Evolutionary conservation across 2,888 invertebrate species (phyloP).

Genomic region (Drosophila buzzatii): DNA sequence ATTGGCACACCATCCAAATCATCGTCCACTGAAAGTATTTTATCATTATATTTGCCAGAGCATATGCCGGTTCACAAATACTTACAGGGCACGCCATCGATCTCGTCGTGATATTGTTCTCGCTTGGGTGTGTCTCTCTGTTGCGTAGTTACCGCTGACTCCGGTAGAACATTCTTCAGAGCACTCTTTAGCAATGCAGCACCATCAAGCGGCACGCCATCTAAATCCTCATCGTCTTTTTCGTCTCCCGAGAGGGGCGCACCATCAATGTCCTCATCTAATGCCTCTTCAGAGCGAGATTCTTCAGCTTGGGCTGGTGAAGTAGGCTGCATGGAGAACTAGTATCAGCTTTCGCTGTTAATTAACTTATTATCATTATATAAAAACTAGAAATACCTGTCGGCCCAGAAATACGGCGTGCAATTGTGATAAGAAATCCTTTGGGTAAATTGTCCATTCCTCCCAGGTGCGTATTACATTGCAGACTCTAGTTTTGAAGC

Average conservation of each 20-base stretch:
- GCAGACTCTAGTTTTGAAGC: constrained; percentile 95
- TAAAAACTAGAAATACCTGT: constrained; percentile 64
- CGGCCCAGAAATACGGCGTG: constrained; percentile 97
- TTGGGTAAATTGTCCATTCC: constrained; percentile 98
- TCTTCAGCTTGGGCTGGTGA: constrained; percentile 70
- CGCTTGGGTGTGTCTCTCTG: constrained; percentile 79
- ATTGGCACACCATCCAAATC: constrained; percentile 92
- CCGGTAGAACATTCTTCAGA: constrained; percentile 85
- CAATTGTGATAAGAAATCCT: constrained; percentile 94
- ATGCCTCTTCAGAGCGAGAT: constrained; percentile 70
- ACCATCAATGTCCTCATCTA: constrained; percentile 85
- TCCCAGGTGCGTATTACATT: constrained; percentile 98
- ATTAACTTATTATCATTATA: not conserved
- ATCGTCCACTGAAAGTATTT: constrained; percentile 87
- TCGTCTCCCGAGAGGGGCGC: constrained; percentile 86
- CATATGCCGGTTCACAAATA: not conserved
- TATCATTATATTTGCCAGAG: not conserved
- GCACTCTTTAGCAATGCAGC: constrained; percentile 92
- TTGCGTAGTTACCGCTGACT: constrained; percentile 69
- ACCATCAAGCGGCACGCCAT: constrained; percentile 92
- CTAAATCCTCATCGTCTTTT: constrained; percentile 88
- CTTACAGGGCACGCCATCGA: constrained; percentile 89
- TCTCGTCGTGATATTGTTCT: constrained; percentile 87
- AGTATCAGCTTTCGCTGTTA: not conserved
- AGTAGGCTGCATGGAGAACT: constrained; percentile 40